Percentiles rank a stretch among this genome's conserved stretches.
These are phyloP conservation scores for Bothrops jararaca DNA, from an alignment of 2,113 vertebrate genomes.

Conservation along the genomic window DNA sequence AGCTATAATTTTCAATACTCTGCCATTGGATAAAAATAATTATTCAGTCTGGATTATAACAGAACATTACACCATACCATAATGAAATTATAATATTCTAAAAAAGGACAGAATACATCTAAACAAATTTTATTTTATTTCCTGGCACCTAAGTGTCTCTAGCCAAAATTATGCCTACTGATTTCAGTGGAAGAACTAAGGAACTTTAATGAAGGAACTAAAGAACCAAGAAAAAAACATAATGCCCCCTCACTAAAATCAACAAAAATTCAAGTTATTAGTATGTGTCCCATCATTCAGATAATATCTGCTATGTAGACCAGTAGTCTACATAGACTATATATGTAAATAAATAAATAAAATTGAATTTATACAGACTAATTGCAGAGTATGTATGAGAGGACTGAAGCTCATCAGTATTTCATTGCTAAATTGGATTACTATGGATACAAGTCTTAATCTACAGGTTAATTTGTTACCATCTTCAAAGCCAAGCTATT, in stretches of 20 bases:
- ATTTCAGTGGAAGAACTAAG: constrained; percentile 12
- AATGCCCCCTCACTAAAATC: not conserved
- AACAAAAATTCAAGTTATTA: not conserved
- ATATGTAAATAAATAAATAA: not conserved
- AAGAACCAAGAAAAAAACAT: not conserved
- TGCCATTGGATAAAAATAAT: not conserved
- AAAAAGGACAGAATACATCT: not conserved
- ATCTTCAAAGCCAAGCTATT: not conserved
- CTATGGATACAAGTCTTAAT: not conserved
- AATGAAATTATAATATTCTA: constrained; percentile 5
- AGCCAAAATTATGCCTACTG: not conserved
- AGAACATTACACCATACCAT: not conserved
- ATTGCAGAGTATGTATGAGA: not conserved
- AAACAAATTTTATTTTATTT: constrained; percentile 19
- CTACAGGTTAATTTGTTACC: constrained; percentile 12
- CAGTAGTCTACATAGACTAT: not conserved
- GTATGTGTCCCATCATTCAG: constrained; percentile 20
- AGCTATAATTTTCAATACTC: not conserved
- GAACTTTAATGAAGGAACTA: not conserved
- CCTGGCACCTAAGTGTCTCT: not conserved
- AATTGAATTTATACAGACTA: not conserved
- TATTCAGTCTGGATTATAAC: constrained; percentile 18
- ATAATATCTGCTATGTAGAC: constrained; percentile 3
- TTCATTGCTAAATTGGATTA: not conserved
- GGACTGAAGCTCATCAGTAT: not conserved